phyloP scores from a whole-genome alignment of 2,797 vertebrate species.

The Lerista edwardsae region DNA sequence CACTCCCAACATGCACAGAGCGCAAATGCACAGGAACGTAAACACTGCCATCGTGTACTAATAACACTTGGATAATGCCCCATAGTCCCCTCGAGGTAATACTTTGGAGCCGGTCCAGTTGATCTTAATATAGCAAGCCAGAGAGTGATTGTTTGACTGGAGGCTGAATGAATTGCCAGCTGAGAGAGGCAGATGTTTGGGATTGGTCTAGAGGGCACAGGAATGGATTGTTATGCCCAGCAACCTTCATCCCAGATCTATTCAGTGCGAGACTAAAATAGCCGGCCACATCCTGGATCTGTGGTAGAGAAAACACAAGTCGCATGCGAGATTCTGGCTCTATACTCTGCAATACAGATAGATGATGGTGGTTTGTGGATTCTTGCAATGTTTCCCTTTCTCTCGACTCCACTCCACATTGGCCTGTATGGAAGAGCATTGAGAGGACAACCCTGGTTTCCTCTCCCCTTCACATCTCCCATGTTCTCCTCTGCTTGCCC shows the following conservation, averaged over 20 bases:
- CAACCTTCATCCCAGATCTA: neutral
- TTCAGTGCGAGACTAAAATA: neutral
- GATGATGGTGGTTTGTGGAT: too few species aligned
- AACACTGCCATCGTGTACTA: constrained; percentile 34
- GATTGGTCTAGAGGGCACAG: neutral
- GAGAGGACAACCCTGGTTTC: neutral
- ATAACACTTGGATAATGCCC: constrained; percentile 29
- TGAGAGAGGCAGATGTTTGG: constrained; percentile 9
- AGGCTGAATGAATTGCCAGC: constrained; percentile 10
- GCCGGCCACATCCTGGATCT: neutral
- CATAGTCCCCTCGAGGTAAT: constrained; percentile 55
- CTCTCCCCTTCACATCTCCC: neutral
- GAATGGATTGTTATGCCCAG: neutral
- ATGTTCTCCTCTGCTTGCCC: neutral
- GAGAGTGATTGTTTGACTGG: constrained; percentile 30
- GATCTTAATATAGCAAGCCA: constrained; percentile 44
- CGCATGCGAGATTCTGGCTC: neutral
- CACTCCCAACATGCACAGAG: constrained; percentile 29
- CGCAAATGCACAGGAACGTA: constrained; percentile 14
- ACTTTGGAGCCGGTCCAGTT: constrained; percentile 46
- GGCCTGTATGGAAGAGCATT: neutral
- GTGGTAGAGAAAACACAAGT: neutral
- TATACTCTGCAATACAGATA: neutral
- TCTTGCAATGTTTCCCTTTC: neutral
- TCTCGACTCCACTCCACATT: too few species aligned